A percentile compares a stretch with the other conserved stretches of the same genome.
Conservation (phyloP, 1,140 invertebrate genomes). For the Bradysia coprophila region DNA sequence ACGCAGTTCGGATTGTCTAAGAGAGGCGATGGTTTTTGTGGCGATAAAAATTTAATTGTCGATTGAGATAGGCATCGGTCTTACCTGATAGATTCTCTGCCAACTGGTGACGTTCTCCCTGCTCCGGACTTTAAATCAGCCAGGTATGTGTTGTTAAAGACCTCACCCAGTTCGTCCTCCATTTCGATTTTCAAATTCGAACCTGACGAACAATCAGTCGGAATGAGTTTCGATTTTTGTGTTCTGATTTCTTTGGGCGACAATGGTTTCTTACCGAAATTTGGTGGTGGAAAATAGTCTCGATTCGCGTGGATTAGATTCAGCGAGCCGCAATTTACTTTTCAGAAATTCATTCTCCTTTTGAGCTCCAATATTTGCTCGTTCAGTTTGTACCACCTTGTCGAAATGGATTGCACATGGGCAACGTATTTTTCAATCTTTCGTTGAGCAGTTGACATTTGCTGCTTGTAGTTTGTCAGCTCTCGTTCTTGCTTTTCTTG, state of each 20-base stretch:
- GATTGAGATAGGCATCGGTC: too few species aligned
- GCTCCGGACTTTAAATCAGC: constrained; percentile 35
- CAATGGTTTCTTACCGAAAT: too few species aligned
- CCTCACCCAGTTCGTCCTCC: constrained; percentile 66
- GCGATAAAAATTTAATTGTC: too few species aligned
- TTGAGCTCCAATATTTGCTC: constrained; percentile 17
- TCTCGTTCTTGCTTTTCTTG: constrained; percentile 15
- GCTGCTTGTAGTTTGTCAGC: constrained; percentile 10
- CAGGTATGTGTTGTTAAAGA: constrained; percentile 57
- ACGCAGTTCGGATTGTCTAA: constrained; percentile 39
- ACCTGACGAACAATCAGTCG: too few species aligned
- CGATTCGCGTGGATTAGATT: constrained; percentile 4
- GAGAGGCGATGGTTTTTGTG: too few species aligned
- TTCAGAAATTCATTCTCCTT: constrained; percentile 15
- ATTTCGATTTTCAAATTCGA: constrained; percentile 31
- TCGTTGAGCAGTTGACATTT: too few species aligned
- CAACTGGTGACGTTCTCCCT: constrained; percentile 4
- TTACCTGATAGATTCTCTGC: neutral
- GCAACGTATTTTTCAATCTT: constrained; percentile 21
- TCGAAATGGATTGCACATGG: constrained; percentile 16
- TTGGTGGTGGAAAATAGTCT: constrained; percentile 7
- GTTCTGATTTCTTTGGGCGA: too few species aligned
- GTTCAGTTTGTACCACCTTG: constrained; percentile 17
- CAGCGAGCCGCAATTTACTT: constrained; percentile 10
- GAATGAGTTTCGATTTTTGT: too few species aligned